phyloP scores from a whole-genome alignment of 2,888 invertebrate genomes.

The Thymelicus lineola region DNA sequence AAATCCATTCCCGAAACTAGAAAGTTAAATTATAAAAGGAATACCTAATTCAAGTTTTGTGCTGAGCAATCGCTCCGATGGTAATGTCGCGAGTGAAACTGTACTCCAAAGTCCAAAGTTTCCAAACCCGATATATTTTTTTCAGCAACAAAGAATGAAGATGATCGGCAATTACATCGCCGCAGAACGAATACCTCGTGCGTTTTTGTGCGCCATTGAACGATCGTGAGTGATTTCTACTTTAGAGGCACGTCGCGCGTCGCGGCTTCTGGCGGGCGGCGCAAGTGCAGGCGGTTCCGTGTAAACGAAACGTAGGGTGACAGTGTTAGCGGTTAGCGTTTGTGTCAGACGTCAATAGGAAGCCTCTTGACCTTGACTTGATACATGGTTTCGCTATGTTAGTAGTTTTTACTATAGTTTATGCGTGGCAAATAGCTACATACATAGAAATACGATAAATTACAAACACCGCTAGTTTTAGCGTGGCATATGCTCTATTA shows the following conservation, averaged over 20 bases:
- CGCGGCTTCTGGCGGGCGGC: background rate
- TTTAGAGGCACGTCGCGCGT: constrained; percentile 21
- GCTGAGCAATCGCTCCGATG: too few species aligned
- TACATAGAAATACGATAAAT: too few species aligned
- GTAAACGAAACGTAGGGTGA: constrained; percentile 15
- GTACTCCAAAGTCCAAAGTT: background rate
- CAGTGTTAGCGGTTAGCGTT: constrained; percentile 41
- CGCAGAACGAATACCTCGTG: constrained; percentile 38
- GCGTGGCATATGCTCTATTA: too few species aligned
- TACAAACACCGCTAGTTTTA: too few species aligned
- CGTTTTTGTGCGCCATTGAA: constrained; percentile 43
- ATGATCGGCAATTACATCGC: constrained; percentile 24
- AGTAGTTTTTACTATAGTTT: too few species aligned
- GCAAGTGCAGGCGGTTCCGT: constrained; percentile 15
- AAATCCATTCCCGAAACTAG: too few species aligned
- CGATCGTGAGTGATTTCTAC: constrained; percentile 42
- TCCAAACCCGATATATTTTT: constrained; percentile 2
- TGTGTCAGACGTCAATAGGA: background rate
- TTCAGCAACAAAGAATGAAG: constrained; percentile 15
- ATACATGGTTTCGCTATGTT: too few species aligned
- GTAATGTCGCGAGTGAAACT: background rate
- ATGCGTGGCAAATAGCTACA: too few species aligned
- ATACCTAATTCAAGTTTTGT: too few species aligned
- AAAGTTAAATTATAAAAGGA: too few species aligned
- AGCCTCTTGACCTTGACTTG: too few species aligned